Base-by-base conservation (phyloP, 2,113 vertebrate species). In the Rhinogobius similis region DNA sequence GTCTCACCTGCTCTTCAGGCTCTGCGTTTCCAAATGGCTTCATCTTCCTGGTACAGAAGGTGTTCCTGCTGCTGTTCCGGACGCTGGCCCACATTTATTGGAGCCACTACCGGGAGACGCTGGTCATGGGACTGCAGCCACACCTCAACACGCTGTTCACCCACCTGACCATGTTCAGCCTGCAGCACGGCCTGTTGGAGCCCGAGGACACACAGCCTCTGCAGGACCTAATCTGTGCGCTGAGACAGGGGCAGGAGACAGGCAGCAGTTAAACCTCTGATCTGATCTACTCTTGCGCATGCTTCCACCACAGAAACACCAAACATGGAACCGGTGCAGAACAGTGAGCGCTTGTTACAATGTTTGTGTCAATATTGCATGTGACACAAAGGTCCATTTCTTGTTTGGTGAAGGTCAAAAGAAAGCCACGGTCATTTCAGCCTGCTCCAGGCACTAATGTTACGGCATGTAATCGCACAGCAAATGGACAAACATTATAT, bases 111-210 rank as follows among this genome's bases (percentile, higher is more conserved):
- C 77, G 81, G 32, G 90, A 94, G 16, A 76, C 90, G 0, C 88
- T 93, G 1, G 86, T 82, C 0, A 67, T 94, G 70, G 91, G 93
- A 23, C 78, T 95, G 72, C 92, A 95, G 53, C 91, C 93, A 0
- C 93, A 95, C 74, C 93, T 95, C 68, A 94, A 95, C 84, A 94
- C 93, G 0, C 86, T 94, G 58, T 94, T 94, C 77, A 78, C 71
- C 14, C 94, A 95, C 86, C 87, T 95, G 68, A 90, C 88, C 0
- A 86, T 91, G 41, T 95, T 95, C 85, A 91, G 92, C 75, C 87
- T 71, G 70, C 90, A 92, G 71, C 93, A 95, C 39, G 67, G 72
- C 7, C 88, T 95, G 75, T 82, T 95, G 76, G 93, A 94, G 12
- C 81, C 87, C 0, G 90, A 91, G 27, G 93, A 95, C 81, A 93